Evolutionary conservation across 2,888 invertebrate species (phyloP).

Genomic region (Asteroscopus sphinx): DNA sequence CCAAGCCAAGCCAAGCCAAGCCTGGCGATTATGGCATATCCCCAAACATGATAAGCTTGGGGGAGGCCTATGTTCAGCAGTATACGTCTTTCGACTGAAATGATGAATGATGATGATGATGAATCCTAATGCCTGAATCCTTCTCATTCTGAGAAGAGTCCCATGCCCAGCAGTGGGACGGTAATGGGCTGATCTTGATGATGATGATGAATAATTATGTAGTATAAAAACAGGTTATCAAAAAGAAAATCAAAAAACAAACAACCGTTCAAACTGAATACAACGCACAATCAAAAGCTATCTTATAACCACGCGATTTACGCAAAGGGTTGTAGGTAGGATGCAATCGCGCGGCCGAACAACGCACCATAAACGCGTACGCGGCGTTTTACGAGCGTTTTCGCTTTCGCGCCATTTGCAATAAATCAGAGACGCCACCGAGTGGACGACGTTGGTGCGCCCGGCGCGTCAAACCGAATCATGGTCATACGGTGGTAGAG

Average conservation of each 20-base stretch:
- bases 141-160: no score
- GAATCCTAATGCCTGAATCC: no score
- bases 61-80: no score
- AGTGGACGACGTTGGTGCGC: conserved; percentile 80
- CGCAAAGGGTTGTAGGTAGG: conserved; percentile 73
- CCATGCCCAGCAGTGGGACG: no score
- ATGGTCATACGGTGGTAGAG: conserved; percentile 64
- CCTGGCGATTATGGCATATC: no score
- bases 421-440: conserved; percentile 84
- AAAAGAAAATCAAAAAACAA: conserved; percentile 5
- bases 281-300: conserved; percentile 69
- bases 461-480: conserved; percentile 72
- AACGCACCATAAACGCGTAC: conserved; percentile 81
- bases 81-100: no score
- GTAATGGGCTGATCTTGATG: no score
- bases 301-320: conserved; percentile 71
- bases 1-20: no score
- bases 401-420: conserved; percentile 89
- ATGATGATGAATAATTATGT: no score
- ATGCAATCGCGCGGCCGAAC: conserved; percentile 80
- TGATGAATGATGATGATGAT: no score
- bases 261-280: conserved; percentile 42
- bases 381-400: conserved; percentile 86
- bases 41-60: no score
- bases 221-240: no score